These are phyloP conservation scores for Crypturellus tataupa DNA, from an alignment of 2,797 vertebrate genomes.

Conservation along the genomic window DNA sequence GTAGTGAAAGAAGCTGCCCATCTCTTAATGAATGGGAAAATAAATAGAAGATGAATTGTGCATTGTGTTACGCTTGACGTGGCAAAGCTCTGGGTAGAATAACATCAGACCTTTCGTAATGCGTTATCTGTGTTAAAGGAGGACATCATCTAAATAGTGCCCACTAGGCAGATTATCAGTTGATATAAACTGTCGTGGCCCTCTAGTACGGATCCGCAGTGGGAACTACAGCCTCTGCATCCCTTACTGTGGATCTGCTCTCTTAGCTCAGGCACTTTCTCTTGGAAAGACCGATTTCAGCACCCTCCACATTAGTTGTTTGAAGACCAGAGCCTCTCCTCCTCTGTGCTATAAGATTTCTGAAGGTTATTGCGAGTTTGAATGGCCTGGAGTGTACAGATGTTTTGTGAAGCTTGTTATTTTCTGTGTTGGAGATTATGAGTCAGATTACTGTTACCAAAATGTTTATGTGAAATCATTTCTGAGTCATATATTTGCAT, in stretches of 20 bases:
- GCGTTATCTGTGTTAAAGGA: not conserved
- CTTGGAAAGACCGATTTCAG: not conserved
- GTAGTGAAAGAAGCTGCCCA: constrained; percentile 19
- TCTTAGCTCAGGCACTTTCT: not conserved
- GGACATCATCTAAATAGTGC: not conserved
- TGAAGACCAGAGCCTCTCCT: not conserved
- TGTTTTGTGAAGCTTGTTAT: constrained; percentile 84
- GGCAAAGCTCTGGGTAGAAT: not conserved
- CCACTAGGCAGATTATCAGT: not conserved
- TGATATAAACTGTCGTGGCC: not conserved
- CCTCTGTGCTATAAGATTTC: constrained; percentile 38
- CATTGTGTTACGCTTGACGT: constrained; percentile 2
- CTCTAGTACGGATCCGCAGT: not conserved
- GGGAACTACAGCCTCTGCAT: not conserved
- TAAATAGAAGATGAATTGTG: constrained; percentile 60
- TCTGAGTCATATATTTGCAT: constrained; percentile 86
- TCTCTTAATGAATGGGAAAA: constrained; percentile 57
- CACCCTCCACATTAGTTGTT: not conserved
- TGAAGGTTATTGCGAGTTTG: constrained; percentile 49
- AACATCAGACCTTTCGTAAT: constrained; percentile 3
- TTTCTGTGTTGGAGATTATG: constrained; percentile 84
- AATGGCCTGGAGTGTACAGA: constrained; percentile 76
- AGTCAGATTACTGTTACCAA: constrained; percentile 86
- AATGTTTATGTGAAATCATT: constrained; percentile 88
- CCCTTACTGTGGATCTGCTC: not conserved